Evolutionary conservation across 2,113 vertebrate species (phyloP).

Genomic region (Riparia riparia): DNA sequence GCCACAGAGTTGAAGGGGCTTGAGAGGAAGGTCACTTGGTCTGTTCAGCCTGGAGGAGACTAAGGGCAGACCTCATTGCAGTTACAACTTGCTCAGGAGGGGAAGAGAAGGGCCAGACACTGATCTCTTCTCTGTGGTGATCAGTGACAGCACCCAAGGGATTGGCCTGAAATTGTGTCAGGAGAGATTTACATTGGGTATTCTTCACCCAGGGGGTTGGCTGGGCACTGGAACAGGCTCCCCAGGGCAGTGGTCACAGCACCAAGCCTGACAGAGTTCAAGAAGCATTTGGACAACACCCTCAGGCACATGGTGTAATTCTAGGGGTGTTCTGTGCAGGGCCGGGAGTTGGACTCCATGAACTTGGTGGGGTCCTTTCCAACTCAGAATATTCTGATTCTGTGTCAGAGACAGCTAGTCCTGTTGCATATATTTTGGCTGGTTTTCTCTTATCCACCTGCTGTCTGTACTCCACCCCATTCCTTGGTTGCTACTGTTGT

Average conservation of each 20-base stretch:
- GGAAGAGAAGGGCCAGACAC: background rate
- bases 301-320: fast-evolving
- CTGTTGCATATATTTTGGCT: background rate
- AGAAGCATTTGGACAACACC: fast-evolving
- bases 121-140: background rate
- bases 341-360: fast-evolving
- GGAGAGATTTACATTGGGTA: background rate
- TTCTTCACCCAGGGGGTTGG: background rate
- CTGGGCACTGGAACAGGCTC: background rate
- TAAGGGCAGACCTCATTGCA: background rate
- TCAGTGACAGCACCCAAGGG: fast-evolving
- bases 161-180: background rate
- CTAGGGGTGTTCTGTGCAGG: background rate
- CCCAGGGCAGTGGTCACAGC: background rate
- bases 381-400: no score
- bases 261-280: background rate
- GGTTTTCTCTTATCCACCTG: background rate
- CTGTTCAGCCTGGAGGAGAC: background rate
- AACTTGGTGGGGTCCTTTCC: background rate
- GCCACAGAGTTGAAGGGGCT: background rate
- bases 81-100: fast-evolving
- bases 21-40: background rate
- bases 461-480: background rate
- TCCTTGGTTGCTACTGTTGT: background rate
- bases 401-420: background rate